A percentile compares a stretch with the other conserved stretches of the same genome.
phyloP scores from a whole-genome alignment of 1,140 invertebrate genomes.

The Bombus sylvicola region DNA sequence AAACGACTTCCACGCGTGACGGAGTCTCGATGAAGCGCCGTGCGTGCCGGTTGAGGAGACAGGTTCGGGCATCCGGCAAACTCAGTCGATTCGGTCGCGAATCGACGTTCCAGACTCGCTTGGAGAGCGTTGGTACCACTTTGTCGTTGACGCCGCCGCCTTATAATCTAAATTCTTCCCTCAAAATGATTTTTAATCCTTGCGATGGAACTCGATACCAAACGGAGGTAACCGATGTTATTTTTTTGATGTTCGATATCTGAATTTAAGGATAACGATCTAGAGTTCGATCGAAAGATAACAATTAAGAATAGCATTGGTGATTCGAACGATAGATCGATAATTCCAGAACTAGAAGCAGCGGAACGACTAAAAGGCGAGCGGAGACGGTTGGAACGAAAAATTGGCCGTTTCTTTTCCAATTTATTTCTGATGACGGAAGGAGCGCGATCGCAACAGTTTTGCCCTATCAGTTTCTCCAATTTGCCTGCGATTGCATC shows the following conservation, averaged over 20 bases:
- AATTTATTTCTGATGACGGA: not conserved
- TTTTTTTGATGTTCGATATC: not conserved
- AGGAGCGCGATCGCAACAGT: not conserved
- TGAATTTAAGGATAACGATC: not conserved
- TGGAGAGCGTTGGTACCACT: not conserved
- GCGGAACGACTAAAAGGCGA: too few relatives aligned
- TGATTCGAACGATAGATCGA: too few relatives aligned
- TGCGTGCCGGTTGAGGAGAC: slow-evolving; percentile 54
- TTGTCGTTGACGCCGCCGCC: not conserved
- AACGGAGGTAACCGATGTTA: too few relatives aligned
- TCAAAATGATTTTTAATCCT: not conserved
- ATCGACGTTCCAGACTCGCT: slow-evolving; percentile 15
- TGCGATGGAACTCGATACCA: not conserved
- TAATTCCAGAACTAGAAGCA: not conserved
- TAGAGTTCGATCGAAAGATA: not conserved
- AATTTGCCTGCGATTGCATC: slow-evolving; percentile 3
- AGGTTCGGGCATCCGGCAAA: slow-evolving; percentile 54
- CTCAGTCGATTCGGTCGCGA: slow-evolving; percentile 44
- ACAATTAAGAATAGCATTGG: not conserved
- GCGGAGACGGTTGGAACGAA: not conserved
- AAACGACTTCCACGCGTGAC: slow-evolving; percentile 72
- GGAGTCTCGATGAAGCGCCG: slow-evolving; percentile 51
- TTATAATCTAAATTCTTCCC: not conserved
- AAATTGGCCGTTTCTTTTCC: not conserved
- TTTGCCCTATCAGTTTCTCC: slow-evolving; percentile 3